phyloP scores from a whole-genome alignment of 2,797 vertebrate species.

The Myotis vivesi region DNA sequence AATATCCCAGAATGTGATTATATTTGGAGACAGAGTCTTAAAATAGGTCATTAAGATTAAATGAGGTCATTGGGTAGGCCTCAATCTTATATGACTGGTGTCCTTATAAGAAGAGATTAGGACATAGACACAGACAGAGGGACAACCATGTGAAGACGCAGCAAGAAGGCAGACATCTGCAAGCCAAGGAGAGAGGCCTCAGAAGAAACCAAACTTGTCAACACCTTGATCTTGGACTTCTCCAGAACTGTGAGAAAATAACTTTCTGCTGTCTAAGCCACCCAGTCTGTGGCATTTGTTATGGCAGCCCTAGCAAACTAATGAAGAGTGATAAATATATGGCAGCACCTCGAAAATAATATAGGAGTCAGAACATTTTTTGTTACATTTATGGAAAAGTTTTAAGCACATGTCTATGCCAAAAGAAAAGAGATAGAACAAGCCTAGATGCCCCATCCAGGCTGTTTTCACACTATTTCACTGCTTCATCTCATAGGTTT shows the following conservation, averaged over 20 bases:
- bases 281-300: background rate
- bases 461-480: background rate
- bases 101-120: background rate
- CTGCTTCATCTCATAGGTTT: background rate
- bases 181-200: background rate
- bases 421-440: background rate
- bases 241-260: background rate
- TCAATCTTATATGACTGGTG: background rate
- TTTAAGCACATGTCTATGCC: background rate
- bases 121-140: background rate
- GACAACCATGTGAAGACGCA: background rate
- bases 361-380: background rate
- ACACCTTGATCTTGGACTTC: background rate
- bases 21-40: background rate
- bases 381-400: background rate
- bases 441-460: background rate
- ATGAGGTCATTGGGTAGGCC: background rate
- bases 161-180: background rate
- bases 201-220: background rate
- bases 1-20: background rate
- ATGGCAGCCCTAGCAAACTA: background rate
- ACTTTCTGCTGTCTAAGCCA: background rate
- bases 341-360: background rate
- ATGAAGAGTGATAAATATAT: background rate
- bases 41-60: background rate